Evolutionary conservation across 2,888 invertebrate species (phyloP).

Genomic region (Leucoptera coffeella): DNA sequence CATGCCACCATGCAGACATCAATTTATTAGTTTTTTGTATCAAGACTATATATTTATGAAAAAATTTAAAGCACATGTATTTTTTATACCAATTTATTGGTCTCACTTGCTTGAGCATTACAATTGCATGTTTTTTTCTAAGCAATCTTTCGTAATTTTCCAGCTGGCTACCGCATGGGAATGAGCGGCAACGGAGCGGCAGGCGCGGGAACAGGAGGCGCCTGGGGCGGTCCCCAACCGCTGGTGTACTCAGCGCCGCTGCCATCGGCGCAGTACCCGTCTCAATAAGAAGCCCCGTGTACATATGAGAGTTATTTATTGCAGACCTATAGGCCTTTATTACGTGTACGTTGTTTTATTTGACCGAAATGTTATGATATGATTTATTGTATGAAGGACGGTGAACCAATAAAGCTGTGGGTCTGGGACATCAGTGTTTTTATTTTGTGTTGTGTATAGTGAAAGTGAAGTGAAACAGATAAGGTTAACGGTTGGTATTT

Average conservation of each 20-base stretch:
- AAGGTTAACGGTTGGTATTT: too few species aligned
- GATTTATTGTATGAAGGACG: conserved; percentile 52
- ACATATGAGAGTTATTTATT: conserved; percentile 42
- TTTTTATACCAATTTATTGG: too few species aligned
- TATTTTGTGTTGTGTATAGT: conserved; percentile 30
- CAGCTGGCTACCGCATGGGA: conserved; percentile 60
- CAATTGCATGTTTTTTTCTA: too few species aligned
- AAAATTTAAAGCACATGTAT: too few species aligned
- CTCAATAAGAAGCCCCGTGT: conserved; percentile 64
- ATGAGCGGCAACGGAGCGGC: conserved; percentile 32
- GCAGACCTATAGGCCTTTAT: conserved; percentile 40
- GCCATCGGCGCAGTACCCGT: conserved; percentile 80
- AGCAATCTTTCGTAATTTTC: conserved; percentile 7
- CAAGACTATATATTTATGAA: too few species aligned
- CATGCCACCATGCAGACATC: too few species aligned
- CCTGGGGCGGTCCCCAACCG: conserved; percentile 54
- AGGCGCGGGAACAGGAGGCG: conserved; percentile 34
- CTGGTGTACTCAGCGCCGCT: conserved; percentile 75
- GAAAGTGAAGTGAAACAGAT: too few species aligned
- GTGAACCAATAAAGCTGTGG: conserved; percentile 54
- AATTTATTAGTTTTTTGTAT: too few species aligned
- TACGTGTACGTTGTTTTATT: conserved; percentile 51
- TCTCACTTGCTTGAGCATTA: too few species aligned
- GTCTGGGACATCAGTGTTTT: conserved; percentile 47
- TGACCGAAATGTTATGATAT: conserved; percentile 47